Evolutionary conservation across 2,797 vertebrate genomes (phyloP).

Genomic region (Sebastes miniatus): DNA sequence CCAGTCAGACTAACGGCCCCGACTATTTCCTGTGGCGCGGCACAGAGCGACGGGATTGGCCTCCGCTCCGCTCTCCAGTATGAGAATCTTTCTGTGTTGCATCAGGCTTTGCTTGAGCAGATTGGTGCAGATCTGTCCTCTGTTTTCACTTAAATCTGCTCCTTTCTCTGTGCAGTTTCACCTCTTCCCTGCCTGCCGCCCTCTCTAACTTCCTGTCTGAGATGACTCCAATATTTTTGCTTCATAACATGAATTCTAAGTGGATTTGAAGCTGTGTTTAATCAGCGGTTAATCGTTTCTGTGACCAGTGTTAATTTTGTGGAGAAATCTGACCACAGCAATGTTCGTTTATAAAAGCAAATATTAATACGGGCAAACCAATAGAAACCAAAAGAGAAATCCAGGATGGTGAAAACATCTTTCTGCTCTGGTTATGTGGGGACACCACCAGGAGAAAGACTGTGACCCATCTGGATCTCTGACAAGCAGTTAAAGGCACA

Average conservation of each 20-base stretch:
- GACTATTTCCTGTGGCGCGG: conserved; percentile 66
- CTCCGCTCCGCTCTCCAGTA: conserved; percentile 6
- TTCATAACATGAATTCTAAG: conserved; percentile 38
- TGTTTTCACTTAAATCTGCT: conserved; percentile 55
- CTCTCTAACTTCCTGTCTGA: conserved; percentile 21
- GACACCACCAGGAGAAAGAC: conserved; percentile 36
- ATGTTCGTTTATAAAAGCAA: conserved; percentile 56
- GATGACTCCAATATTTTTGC: conserved; percentile 25
- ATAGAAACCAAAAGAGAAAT: conserved; percentile 44
- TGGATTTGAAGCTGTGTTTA: conserved; percentile 51
- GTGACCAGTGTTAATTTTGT: conserved; percentile 66
- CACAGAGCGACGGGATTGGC: conserved; percentile 42
- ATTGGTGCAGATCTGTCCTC: conserved; percentile 31
- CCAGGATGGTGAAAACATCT: conserved; percentile 28
- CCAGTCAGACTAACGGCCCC: conserved; percentile 45
- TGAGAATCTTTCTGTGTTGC: conserved; percentile 43
- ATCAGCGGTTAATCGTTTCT: conserved; percentile 59
- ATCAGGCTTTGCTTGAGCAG: conserved; percentile 34
- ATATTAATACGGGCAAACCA: conserved; percentile 54
- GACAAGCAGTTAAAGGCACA: conserved; percentile 16
- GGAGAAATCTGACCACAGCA: conserved; percentile 53
- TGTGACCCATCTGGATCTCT: conserved; percentile 36
- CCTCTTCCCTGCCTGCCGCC: conserved; percentile 13
- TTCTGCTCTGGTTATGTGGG: conserved; percentile 47
- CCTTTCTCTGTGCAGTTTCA: conserved; percentile 4